Evolutionary conservation across 1,140 invertebrate species (phyloP).

Genomic region (Caerostris darwini): DNA sequence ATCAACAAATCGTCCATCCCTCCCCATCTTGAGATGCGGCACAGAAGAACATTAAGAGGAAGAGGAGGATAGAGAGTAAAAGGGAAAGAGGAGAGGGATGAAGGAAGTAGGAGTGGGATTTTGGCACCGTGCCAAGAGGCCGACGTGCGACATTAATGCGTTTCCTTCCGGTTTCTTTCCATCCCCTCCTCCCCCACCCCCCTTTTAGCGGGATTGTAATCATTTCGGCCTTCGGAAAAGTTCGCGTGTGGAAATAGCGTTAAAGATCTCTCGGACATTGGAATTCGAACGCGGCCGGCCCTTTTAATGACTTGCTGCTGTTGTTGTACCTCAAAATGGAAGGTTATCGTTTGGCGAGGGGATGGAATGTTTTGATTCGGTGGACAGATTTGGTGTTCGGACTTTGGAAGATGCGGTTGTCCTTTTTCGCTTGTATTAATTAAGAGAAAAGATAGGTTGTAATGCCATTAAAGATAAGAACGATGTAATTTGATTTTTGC

Average conservation of each 20-base stretch:
- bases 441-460: too few relatives aligned
- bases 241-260: conserved; percentile 5
- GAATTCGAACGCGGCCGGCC: neutral
- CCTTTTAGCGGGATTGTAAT: conserved; percentile 33
- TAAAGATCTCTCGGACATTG: conserved; percentile 21
- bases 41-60: neutral
- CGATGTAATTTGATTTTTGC: too few relatives aligned
- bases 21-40: neutral
- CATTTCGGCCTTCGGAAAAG: neutral
- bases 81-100: neutral
- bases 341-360: too few relatives aligned
- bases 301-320: neutral
- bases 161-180: conserved; percentile 29
- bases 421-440: too few relatives aligned
- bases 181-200: neutral
- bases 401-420: too few relatives aligned
- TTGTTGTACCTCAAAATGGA: too few relatives aligned
- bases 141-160: conserved; percentile 32
- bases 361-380: too few relatives aligned
- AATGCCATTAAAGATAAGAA: too few relatives aligned
- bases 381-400: too few relatives aligned
- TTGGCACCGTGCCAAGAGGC: conserved; percentile 47
- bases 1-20: conserved; percentile 18
- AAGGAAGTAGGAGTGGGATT: neutral
- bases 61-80: neutral